Base-by-base conservation (phyloP, 2,113 vertebrate species). In the Gadus macrocephalus region DNA sequence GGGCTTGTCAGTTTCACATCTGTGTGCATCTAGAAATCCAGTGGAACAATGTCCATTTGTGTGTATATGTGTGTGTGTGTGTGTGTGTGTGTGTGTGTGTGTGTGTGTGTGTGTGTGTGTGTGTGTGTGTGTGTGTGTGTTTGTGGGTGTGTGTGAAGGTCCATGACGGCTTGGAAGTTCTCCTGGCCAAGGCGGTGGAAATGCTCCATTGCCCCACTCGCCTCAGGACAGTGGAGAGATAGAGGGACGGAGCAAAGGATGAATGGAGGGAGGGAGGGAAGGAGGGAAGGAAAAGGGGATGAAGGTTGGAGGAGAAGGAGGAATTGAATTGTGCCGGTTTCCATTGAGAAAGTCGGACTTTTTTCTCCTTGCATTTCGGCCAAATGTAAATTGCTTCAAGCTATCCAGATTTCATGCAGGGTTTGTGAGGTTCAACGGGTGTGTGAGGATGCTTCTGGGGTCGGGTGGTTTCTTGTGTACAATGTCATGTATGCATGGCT, bases 121-220 rank as follows among this genome's bases (percentile, higher is more conserved):
- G 58, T 67, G 53, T 35, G 25, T 66, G 27, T 35, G 27, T 64
- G 62, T 35, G 62, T 17, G 62, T 35, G 62, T 64, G 62, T 17
- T 17, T 6, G 25, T 28, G 68, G 53, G 42, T 38, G 42, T 12
- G 20, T 53, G 35, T 53, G 66, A 78, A 68, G 72, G 69, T 66
- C 64, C 9, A 68, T 77, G 81, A 84, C 66, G 78, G 69, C 53
- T 66, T 85, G 78, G 83, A 84, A 76, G 82, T 76, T 75, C 76
- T 80, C 62, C 77, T 89, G 85, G 88, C 83, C 69, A 42, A 28
- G n/a, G 65, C 78, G 76, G 78, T 86, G 84, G 87, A 90, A 88
- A 88, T 79, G 81, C 83, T 87, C 71, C 80, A 75, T 70, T 81
- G 66, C 62, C 79, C 82, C 72, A 66, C 73, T 83, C 70, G 61